Evolutionary conservation across 2,888 invertebrate genomes (phyloP), one percentile per base, ranked within the genome.

Genomic region (Thumatha senex): DNA sequence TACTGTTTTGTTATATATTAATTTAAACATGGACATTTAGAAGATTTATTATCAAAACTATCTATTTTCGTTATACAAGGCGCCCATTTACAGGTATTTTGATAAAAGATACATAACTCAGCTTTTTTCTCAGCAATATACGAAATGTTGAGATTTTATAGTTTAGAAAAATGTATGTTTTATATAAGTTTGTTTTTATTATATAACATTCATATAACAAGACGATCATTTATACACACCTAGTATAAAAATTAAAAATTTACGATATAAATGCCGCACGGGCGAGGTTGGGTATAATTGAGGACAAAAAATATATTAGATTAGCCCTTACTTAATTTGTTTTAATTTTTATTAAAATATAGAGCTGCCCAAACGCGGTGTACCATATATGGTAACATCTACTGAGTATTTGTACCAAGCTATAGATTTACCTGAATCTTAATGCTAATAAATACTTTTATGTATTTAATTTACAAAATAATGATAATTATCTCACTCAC

Each of bases 381-480:
- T 43, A 71, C 64, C 63, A 63, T 70, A 71, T 62, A 74, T 78
- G 84, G 86, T 86, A 87, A 86, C 85, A 77, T 76, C 77, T 84
- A 86, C 80, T 84, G 87, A 89, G 88, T 89, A 88, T 89, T 89
- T 89, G 89, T 89, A 89, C 89, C 89, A 81, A 85, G 76, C 78
- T 76, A 77, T 57, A 76, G 76, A 76, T 76, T 77, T 80, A 72
- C 75, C 77, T 74, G 74, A 58, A 54, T 61, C 70, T 67, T 67
- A 77, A 54, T 46, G 58, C 80, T 80, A 80, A 75, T 74, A 74
- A 74, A 69, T 58, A 56, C 63, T 70, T 58, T 58, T 58, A 67
- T 67, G 55, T 61, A 51, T 47, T 43, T 48, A 40, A 13, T 42
- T 42, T 33, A 42, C 15, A 39, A 43, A 58, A 14, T 45, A 36